Evolutionary conservation across 2,797 vertebrate genomes (phyloP), one percentile per base, ranked within the genome.

Genomic region (Neomorphus geoffroyi): DNA sequence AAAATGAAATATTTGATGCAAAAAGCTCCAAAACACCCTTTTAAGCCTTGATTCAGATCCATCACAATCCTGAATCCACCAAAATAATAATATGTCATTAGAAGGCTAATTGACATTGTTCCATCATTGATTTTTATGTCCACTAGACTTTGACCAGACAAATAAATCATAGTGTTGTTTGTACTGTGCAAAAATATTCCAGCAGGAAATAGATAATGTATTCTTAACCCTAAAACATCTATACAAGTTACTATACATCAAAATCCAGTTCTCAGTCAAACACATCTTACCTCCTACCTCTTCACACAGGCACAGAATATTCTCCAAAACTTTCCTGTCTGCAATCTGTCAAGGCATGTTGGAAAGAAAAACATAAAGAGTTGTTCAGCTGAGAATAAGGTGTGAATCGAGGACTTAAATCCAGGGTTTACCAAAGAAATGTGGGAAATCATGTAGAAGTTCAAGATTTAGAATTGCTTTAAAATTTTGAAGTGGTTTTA

Each of bases 371-470:
- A 85, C 33, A 61, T 46, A 77, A 86, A 84, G 33, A 37, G 30
- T 69, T 90, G 60, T 81, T 96, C 91, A 96, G 61, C 85, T 87
- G 57, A 93, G 62, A 92, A 70, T 94, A 95, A 83, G 88, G 41
- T 80, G 18, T 75, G 87, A 95, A 94, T 92, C 54, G 39, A 85
- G 33, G 91, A 33, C 62, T 62, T 94, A 80, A 95, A 85, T 83
- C 78, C 66, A 86, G 14, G 19, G 12, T 58, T 97, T 56, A 73
- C 54, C 86, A 91, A 91, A 62, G 70, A 84, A 87, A 82, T 53
- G 77, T 70, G 62, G 33, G 50, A 96, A 96, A 94, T 51, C 1
- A 2, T 74, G 24, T 37, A 51, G 73, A 94, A 82, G 54, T 86
- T 58, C 56, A 82, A 90, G 65, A 91, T 89, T 93, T 93, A 94